These are phyloP conservation scores for Troides aeacus DNA, from an alignment of 2,888 invertebrate genomes.

Conservation along the genomic window DNA sequence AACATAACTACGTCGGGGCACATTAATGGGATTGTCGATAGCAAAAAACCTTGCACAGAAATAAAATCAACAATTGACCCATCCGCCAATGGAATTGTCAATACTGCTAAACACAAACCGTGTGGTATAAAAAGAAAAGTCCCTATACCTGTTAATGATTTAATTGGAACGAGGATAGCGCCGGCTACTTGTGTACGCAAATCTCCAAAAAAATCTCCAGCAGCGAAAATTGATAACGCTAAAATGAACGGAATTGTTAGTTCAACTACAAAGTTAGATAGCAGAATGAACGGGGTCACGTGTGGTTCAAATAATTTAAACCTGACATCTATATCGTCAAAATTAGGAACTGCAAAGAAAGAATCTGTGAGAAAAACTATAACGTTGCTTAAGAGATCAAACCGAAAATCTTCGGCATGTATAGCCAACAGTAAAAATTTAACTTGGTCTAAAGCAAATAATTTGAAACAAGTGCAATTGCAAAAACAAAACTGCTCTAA, in stretches of 20 bases:
- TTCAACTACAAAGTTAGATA: constrained; percentile 71
- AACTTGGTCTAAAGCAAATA: constrained; percentile 74
- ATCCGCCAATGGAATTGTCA: constrained; percentile 61
- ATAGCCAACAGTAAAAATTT: constrained; percentile 74
- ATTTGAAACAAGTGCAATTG: constrained; percentile 69
- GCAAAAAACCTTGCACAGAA: constrained; percentile 52
- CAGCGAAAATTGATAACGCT: constrained; percentile 50
- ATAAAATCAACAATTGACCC: constrained; percentile 52
- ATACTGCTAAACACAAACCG: constrained; percentile 39
- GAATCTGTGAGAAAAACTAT: constrained; percentile 54
- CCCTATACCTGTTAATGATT: constrained; percentile 52
- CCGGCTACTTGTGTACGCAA: constrained; percentile 50
- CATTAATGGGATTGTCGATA: constrained; percentile 57
- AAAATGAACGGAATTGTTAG: constrained; percentile 65
- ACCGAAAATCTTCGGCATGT: constrained; percentile 72
- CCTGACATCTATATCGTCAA: constrained; percentile 54
- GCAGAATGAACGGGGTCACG: constrained; percentile 72
- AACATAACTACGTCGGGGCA: constrained; percentile 48
- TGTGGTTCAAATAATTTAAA: constrained; percentile 72
- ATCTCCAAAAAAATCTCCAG: constrained; percentile 50
- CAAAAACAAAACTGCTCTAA: constrained; percentile 70
- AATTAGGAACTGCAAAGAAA: constrained; percentile 54
- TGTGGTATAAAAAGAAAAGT: constrained; percentile 46
- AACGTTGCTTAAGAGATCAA: constrained; percentile 59
- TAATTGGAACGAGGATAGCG: constrained; percentile 51